Evolutionary conservation across 2,113 vertebrate genomes (phyloP).

Genomic region (Sprattus sprattus): DNA sequence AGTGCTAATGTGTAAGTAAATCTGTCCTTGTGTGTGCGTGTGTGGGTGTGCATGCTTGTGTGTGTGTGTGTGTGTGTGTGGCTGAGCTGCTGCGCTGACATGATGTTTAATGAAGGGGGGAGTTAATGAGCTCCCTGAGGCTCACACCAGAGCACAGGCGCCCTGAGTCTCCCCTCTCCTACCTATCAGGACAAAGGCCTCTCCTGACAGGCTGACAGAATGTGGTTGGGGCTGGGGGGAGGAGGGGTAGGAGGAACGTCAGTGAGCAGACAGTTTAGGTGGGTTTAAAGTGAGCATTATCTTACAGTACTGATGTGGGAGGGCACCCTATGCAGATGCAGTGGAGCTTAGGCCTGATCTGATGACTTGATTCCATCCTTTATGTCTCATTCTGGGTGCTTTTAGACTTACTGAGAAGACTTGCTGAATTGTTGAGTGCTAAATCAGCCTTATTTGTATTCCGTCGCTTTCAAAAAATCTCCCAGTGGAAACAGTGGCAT

Average conservation of each 20-base stretch:
- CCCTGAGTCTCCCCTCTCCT: neutral
- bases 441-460: conserved; percentile 28
- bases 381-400: neutral
- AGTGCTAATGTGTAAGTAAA: too few relatives aligned
- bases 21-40: conserved; percentile 30
- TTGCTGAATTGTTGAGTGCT: too few relatives aligned
- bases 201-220: neutral
- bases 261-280: neutral
- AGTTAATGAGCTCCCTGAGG: conserved; percentile 65
- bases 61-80: neutral
- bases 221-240: neutral
- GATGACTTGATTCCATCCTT: neutral
- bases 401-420: conserved; percentile 1
- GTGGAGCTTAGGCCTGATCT: neutral
- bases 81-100: conserved; percentile 52
- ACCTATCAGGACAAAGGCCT: neutral
- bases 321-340: neutral
- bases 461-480: neutral
- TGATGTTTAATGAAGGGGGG: conserved; percentile 65
- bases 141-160: neutral
- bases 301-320: neutral
- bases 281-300: neutral
- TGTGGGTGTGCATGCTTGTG: neutral
- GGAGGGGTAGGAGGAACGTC: neutral
- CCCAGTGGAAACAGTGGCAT: conserved; percentile 17